A percentile compares a stretch with the other conserved stretches of the same genome.
Conservation (phyloP, 2,888 invertebrate genomes). For the Dryomyza anilis region DNA sequence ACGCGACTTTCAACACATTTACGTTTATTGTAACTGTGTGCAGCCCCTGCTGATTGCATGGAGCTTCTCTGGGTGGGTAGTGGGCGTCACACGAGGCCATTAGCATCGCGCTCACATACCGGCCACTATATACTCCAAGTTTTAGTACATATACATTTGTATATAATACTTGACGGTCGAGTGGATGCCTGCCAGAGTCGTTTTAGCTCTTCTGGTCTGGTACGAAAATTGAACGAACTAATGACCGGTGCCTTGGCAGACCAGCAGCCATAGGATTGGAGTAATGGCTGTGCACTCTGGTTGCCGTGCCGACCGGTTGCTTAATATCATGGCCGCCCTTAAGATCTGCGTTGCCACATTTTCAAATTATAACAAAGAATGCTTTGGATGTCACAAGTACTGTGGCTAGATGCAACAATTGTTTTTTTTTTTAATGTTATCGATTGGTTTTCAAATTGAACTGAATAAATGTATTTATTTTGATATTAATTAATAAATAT, state of each 20-base stretch:
- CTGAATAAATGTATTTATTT: no score
- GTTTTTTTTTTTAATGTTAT: no score
- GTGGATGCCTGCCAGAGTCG: not conserved
- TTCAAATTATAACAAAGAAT: not conserved
- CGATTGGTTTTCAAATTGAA: no score
- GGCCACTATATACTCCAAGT: not conserved
- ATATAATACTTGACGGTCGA: not conserved
- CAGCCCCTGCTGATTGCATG: conserved; percentile 18
- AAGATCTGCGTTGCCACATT: conserved; percentile 51
- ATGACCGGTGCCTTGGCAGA: not conserved
- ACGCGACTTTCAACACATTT: conserved; percentile 56
- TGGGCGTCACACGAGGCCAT: not conserved
- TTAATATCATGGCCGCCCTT: conserved; percentile 48
- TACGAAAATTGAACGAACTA: conserved; percentile 1
- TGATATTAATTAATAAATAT: no score
- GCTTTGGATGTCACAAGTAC: no score
- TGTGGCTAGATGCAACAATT: no score
- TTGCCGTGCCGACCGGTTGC: conserved; percentile 6
- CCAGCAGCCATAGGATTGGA: not conserved
- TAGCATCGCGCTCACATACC: not conserved
- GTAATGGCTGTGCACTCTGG: not conserved
- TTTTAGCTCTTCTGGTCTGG: conserved; percentile 27
- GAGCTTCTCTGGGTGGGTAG: not conserved
- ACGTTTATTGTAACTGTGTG: conserved; percentile 54
- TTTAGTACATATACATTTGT: not conserved